Evolutionary conservation across 2,113 vertebrate species (phyloP).

Genomic region (Nerophis ophidion): DNA sequence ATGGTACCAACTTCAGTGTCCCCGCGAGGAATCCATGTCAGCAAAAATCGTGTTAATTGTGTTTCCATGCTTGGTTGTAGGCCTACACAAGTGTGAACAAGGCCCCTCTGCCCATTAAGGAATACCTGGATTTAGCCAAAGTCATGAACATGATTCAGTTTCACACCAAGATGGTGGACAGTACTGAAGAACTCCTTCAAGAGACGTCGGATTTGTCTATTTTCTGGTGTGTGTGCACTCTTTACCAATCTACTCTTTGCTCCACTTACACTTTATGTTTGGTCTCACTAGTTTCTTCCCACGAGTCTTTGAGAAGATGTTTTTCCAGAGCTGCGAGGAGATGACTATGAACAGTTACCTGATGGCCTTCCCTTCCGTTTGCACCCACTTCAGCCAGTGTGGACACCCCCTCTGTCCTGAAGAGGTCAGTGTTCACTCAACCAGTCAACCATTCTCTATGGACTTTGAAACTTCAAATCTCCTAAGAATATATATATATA

Average conservation of each 20-base stretch:
- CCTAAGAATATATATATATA: too few species aligned
- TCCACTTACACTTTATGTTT: background rate
- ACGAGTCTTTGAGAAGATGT: conserved; percentile 83
- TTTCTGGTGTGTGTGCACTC: conserved; percentile 72
- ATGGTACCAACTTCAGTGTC: background rate
- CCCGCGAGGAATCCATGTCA: too few species aligned
- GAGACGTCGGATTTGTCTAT: conserved; percentile 83
- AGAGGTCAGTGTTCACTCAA: conserved; percentile 77
- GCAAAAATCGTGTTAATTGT: too few species aligned
- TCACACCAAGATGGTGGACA: conserved; percentile 86
- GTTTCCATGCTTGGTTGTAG: conserved; percentile 44
- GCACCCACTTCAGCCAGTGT: conserved; percentile 76
- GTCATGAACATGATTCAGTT: conserved; percentile 89
- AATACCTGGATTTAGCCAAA: conserved; percentile 78
- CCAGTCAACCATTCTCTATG: conserved; percentile 1
- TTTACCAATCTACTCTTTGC: background rate
- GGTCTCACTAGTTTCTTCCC: conserved; percentile 72
- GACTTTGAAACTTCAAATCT: background rate
- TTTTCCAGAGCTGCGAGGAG: conserved; percentile 76
- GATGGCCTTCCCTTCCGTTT: conserved; percentile 80
- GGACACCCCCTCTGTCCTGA: conserved; percentile 84
- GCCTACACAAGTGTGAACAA: conserved; percentile 86
- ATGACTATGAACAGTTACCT: conserved; percentile 74
- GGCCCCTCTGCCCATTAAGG: conserved; percentile 74
- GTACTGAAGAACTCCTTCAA: conserved; percentile 70